These are phyloP conservation scores for Parauchenoglanis punctatus DNA, from an alignment of 2,797 vertebrate genomes.

Conservation along the genomic window DNA sequence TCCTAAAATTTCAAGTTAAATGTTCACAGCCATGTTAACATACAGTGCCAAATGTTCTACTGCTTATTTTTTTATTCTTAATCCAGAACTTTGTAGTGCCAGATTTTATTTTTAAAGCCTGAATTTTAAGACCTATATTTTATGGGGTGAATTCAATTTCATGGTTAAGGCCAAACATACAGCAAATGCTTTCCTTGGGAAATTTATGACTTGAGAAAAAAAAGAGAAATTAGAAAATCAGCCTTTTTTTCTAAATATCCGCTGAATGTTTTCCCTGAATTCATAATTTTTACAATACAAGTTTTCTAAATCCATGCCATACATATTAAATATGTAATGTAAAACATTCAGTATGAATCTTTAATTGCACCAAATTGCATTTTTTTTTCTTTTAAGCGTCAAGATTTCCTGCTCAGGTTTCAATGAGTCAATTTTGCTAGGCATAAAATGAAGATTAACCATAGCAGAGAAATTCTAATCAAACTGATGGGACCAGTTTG, in stretches of 20 bases:
- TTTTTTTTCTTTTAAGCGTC: neutral
- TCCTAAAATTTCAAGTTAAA: neutral
- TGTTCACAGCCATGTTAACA: neutral
- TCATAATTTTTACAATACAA: neutral
- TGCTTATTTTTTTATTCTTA: neutral
- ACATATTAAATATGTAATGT: neutral
- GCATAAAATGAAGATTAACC: neutral
- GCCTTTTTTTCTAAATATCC: neutral
- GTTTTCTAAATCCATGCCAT: neutral
- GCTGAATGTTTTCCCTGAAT: neutral
- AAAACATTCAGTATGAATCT: neutral
- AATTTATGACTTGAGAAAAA: neutral
- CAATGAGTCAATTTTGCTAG: neutral
- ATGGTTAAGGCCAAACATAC: neutral
- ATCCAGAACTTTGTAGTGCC: neutral
- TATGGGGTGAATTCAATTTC: constrained; percentile 2
- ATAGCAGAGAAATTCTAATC: neutral
- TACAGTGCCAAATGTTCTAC: neutral
- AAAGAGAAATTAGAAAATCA: neutral
- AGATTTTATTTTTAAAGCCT: neutral
- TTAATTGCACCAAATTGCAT: neutral
- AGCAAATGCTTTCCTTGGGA: neutral
- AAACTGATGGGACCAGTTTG: neutral
- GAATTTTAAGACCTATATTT: neutral
- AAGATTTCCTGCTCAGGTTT: neutral